Conservation (phyloP, 2,113 vertebrate species). For the Cochlearius cochlearius region DNA sequence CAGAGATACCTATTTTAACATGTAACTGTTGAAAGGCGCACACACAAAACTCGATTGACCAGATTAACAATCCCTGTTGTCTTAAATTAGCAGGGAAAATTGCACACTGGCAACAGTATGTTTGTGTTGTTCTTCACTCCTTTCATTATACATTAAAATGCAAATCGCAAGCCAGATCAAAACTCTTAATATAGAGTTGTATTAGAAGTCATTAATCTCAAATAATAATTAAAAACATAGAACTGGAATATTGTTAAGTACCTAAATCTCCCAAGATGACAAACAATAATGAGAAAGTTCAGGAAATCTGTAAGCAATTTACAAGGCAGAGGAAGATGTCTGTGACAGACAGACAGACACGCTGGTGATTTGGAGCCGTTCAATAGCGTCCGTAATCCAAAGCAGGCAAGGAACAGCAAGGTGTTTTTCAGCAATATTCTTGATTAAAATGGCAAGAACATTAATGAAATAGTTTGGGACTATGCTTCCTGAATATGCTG, state of each 20-base stretch:
- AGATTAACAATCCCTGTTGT: neutral
- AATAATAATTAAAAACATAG: neutral
- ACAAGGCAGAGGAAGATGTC: neutral
- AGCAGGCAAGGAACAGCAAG: neutral
- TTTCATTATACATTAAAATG: neutral
- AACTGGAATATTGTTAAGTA: neutral
- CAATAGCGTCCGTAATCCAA: neutral
- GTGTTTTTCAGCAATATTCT: neutral
- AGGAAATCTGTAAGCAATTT: neutral
- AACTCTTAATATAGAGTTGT: neutral
- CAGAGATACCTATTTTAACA: neutral
- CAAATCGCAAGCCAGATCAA: neutral
- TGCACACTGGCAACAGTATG: neutral
- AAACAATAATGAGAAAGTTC: neutral
- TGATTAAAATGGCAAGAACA: neutral
- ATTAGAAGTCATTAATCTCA: neutral
- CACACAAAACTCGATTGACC: neutral
- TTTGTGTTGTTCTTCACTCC: neutral
- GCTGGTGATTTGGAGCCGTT: neutral
- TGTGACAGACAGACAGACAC: neutral
- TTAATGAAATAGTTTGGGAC: neutral
- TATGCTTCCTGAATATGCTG: neutral
- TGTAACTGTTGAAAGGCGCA: neutral
- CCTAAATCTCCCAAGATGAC: neutral
- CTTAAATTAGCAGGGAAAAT: constrained; percentile 20